phyloP scores from a whole-genome alignment of 2,113 vertebrate genomes.

The Monopterus albus region DNA sequence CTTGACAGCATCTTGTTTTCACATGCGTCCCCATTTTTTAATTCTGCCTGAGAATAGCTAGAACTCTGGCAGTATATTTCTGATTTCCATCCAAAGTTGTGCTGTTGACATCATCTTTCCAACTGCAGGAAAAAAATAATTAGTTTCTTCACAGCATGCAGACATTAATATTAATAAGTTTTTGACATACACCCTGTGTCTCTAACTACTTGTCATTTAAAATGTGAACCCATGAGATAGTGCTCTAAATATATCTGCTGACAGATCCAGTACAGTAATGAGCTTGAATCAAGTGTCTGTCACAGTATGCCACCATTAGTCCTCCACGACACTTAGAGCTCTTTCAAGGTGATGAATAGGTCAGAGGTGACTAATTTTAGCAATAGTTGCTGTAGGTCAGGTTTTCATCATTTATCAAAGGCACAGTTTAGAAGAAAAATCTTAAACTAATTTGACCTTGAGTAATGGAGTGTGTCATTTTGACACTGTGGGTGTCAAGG shows the following conservation, averaged over 20 bases:
- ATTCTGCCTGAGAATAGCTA: constrained; percentile 43
- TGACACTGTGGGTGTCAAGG: constrained; percentile 17
- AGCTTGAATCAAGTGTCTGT: constrained; percentile 77
- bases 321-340: constrained; percentile 26
- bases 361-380: constrained; percentile 76
- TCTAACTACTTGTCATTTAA: constrained; percentile 75
- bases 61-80: constrained; percentile 33
- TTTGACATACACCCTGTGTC: constrained; percentile 68
- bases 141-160: constrained; percentile 71
- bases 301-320: constrained; percentile 61
- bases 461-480: constrained; percentile 54
- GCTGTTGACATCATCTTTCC: constrained; percentile 68
- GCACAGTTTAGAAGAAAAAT: constrained; percentile 62
- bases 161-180: constrained; percentile 79
- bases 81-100: constrained; percentile 57
- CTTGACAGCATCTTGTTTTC: constrained; percentile 62
- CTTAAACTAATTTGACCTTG: constrained; percentile 51
- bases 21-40: constrained; percentile 16
- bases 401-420: constrained; percentile 60
- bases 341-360: constrained; percentile 65
- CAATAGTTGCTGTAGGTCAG: constrained; percentile 61
- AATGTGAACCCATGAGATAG: constrained; percentile 72
- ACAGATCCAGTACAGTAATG: constrained; percentile 76
- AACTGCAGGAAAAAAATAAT: constrained; percentile 69
- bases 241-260: constrained; percentile 74